phyloP scores from a whole-genome alignment of 1,140 invertebrate species.

The Dendroctonus valens region DNA sequence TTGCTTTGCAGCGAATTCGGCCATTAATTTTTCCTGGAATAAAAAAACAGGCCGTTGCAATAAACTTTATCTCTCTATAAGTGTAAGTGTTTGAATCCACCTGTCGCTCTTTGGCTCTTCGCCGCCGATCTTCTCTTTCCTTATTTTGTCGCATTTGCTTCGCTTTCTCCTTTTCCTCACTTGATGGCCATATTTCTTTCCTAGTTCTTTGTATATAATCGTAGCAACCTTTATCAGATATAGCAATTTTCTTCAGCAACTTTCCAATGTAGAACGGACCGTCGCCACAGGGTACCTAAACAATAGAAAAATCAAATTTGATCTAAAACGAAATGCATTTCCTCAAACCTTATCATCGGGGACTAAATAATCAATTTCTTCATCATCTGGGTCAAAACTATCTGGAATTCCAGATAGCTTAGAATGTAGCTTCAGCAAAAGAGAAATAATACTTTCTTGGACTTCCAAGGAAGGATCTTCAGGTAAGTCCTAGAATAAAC shows the following conservation, averaged over 20 bases:
- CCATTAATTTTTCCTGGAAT: constrained; percentile 75
- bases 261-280: constrained; percentile 83
- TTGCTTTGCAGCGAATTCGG: constrained; percentile 87
- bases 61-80: not conserved
- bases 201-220: constrained; percentile 57
- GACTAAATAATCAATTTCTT: constrained; percentile 43
- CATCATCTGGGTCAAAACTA: constrained; percentile 66
- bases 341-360: constrained; percentile 24
- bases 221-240: constrained; percentile 66
- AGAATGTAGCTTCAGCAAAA: constrained; percentile 90
- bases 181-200: constrained; percentile 72
- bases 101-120: constrained; percentile 83
- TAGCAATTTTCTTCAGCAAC: constrained; percentile 70
- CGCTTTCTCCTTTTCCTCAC: constrained; percentile 74
- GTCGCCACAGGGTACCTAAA: constrained; percentile 67
- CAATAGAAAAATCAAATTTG: constrained; percentile 29
- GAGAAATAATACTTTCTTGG: constrained; percentile 89
- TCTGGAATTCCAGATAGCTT: constrained; percentile 81
- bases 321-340: constrained; percentile 1
- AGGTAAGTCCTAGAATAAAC: constrained; percentile 27
- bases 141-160: constrained; percentile 67
- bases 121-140: constrained; percentile 77
- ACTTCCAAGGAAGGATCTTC: constrained; percentile 59
- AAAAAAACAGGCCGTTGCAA: constrained; percentile 4
- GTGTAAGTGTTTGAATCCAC: not conserved